These are phyloP conservation scores for Epinotia ramella DNA, from an alignment of 2,888 invertebrate genomes.

Conservation along the genomic window DNA sequence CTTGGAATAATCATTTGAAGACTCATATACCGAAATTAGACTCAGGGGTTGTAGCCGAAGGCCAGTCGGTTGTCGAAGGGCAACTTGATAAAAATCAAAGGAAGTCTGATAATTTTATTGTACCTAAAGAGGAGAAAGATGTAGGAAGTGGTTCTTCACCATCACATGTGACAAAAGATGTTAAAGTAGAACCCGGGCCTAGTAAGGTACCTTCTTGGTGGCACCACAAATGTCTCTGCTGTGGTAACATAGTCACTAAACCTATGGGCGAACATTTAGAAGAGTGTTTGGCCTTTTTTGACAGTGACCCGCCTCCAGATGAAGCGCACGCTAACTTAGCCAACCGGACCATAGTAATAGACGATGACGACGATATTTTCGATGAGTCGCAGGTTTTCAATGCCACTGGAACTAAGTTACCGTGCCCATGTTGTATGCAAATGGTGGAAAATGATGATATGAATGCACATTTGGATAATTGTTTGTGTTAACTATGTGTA, in stretches of 20 bases:
- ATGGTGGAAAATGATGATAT: slow-evolving; percentile 81
- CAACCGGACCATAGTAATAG: slow-evolving; percentile 62
- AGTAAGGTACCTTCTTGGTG: slow-evolving; percentile 47
- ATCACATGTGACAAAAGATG: slow-evolving; percentile 45
- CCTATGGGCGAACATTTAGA: slow-evolving; percentile 79
- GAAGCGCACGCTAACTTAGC: slow-evolving; percentile 61
- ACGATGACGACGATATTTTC: slow-evolving; percentile 66
- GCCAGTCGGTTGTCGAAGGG: slow-evolving; percentile 49
- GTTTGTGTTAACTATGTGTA: slow-evolving; percentile 56
- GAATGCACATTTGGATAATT: slow-evolving; percentile 85
- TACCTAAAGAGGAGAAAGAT: slow-evolving; percentile 46
- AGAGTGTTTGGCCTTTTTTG: slow-evolving; percentile 77
- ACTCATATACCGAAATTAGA: slow-evolving; percentile 41
- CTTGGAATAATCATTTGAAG: slow-evolving; percentile 29
- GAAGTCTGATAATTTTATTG: slow-evolving; percentile 48
- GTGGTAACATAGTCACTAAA: slow-evolving; percentile 64
- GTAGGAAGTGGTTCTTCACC: slow-evolving; percentile 48
- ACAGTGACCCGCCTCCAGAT: slow-evolving; percentile 72
- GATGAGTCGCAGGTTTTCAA: slow-evolving; percentile 73
- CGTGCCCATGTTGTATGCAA: slow-evolving; percentile 87
- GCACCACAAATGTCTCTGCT: slow-evolving; percentile 75
- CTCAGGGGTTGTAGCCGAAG: slow-evolving; percentile 48
- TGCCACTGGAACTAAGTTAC: slow-evolving; percentile 75
- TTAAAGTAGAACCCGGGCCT: slow-evolving; percentile 51
- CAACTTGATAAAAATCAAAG: slow-evolving; percentile 48